Conservation (phyloP, 2,888 invertebrate genomes). For the Acleris cristana region DNA sequence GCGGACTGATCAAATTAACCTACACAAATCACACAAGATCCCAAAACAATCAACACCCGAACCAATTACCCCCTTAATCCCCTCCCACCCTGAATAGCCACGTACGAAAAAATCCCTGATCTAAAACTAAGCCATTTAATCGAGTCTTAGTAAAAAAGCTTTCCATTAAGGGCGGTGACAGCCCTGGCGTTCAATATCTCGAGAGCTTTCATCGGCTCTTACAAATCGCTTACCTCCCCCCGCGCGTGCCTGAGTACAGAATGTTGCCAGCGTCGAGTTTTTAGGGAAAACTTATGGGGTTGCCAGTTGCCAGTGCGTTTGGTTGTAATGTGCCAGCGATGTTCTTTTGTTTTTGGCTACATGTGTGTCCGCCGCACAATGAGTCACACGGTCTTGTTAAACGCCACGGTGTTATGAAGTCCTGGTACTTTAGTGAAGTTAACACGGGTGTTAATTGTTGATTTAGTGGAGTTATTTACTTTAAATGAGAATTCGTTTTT, state of each 20-base stretch:
- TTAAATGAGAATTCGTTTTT: too few relatives aligned
- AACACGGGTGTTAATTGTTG: too few relatives aligned
- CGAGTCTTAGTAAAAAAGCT: conserved; percentile 48
- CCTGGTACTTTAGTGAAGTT: too few relatives aligned
- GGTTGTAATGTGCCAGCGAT: conserved; percentile 26
- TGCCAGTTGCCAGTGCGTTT: conserved; percentile 46
- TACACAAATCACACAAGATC: conserved; percentile 46
- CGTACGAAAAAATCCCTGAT: conserved; percentile 55
- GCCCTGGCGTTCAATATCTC: conserved; percentile 72
- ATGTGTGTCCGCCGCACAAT: too few relatives aligned
- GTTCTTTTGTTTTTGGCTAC: conserved; percentile 11
- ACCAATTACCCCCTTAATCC: conserved; percentile 63
- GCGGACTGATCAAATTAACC: too few relatives aligned
- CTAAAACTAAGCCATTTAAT: conserved; percentile 45
- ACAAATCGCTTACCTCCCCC: conserved; percentile 71
- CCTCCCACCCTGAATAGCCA: conserved; percentile 53
- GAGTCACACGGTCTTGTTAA: too few relatives aligned
- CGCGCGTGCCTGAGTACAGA: conserved; percentile 46
- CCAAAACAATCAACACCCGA: conserved; percentile 61
- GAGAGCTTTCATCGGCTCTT: conserved; percentile 79
- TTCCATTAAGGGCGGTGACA: conserved; percentile 65
- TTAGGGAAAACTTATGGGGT: conserved; percentile 63
- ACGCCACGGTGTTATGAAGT: too few relatives aligned
- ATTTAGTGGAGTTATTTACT: too few relatives aligned
- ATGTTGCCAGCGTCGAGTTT: conserved; percentile 43